Percentiles rank a stretch among this genome's conserved stretches.
Conservation (phyloP, 1,140 invertebrate species). For the Thalassaphorura encarpata region DNA sequence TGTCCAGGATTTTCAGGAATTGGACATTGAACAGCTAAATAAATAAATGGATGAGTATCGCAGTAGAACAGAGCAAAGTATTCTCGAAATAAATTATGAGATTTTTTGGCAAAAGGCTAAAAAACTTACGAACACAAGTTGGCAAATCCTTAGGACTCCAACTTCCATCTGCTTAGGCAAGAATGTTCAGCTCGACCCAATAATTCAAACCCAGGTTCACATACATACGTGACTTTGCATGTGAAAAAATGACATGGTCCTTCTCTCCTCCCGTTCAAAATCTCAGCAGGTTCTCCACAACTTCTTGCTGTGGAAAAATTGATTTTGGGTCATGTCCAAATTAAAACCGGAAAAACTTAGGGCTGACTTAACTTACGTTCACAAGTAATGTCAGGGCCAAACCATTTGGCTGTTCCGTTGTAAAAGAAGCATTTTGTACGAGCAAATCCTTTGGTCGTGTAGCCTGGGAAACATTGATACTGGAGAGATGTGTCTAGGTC, state of each 20-base stretch:
- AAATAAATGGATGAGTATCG: too few species aligned
- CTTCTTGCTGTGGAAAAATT: conserved; percentile 30
- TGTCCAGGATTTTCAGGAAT: conserved; percentile 77
- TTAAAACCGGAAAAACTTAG: neutral
- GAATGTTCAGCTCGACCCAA: conserved; percentile 69
- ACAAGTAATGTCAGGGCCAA: conserved; percentile 75
- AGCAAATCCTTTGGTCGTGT: conserved; percentile 70
- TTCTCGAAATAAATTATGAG: too few species aligned
- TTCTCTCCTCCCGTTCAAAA: conserved; percentile 80
- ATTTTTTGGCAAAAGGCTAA: conserved; percentile 42
- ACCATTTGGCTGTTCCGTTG: conserved; percentile 69
- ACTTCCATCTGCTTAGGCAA: conserved; percentile 71
- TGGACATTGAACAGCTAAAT: conserved; percentile 58
- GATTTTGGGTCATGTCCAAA: neutral
- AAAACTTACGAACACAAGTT: conserved; percentile 66
- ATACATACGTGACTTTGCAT: conserved; percentile 82
- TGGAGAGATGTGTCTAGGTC: conserved; percentile 72
- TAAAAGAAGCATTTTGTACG: conserved; percentile 83
- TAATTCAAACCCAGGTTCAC: conserved; percentile 83
- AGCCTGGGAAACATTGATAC: conserved; percentile 85
- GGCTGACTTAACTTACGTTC: conserved; percentile 62
- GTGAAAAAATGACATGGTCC: conserved; percentile 86
- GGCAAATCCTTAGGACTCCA: conserved; percentile 80
- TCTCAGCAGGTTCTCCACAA: conserved; percentile 56
- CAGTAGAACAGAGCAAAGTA: too few species aligned